Evolutionary conservation across 2,797 vertebrate species (phyloP), one percentile per base, ranked within the genome.

Genomic region (Coregonus sp.): DNA sequence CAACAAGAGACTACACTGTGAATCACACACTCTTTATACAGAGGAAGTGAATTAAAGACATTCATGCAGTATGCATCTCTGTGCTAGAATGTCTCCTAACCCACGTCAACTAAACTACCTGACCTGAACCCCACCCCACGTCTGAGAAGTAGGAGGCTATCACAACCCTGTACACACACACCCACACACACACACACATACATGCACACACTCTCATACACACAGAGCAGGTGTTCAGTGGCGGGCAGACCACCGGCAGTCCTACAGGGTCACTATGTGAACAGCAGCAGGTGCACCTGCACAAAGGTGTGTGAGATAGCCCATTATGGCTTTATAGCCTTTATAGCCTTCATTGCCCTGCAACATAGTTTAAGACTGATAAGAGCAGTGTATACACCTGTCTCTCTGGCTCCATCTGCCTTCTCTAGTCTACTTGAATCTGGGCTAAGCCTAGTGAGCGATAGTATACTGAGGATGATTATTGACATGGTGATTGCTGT

Each of bases 301-400:
- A 72, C 75, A 59, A 73, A 87, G 78, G 80, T 85, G 79, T 85
- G 79, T 72, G 78, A 78, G 85, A 90, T 89, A 86, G 85, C 76
- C 52, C 80, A 54, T 18, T 50, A 82, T 52, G 72, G 51, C 80
- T 70, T 86, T 85, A 85, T 54, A 70, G 25, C 25, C 25, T 25
- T 25, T 25, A 25, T 25, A 25, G 74, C 78, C 67, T 80, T 84
- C 84, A 87, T 85, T 74, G 78, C 16, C 72, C 67, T 63, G 14
- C 15, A 50, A 54, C 33, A 77, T 31, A 63, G 50, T 18, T 3
- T 5, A 11, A 4, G 51, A n/a, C 73, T 59, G 76, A 78, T 78
- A 83, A 47, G 80, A 18, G 65, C 74, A 0, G 3, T 4, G 14
- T 14, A 40, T 31, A 16, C 59, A 63, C 35, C 72, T 40, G 35